phyloP scores from a whole-genome alignment of 2,113 vertebrate genomes.

The Eudorcas thomsonii region DNA sequence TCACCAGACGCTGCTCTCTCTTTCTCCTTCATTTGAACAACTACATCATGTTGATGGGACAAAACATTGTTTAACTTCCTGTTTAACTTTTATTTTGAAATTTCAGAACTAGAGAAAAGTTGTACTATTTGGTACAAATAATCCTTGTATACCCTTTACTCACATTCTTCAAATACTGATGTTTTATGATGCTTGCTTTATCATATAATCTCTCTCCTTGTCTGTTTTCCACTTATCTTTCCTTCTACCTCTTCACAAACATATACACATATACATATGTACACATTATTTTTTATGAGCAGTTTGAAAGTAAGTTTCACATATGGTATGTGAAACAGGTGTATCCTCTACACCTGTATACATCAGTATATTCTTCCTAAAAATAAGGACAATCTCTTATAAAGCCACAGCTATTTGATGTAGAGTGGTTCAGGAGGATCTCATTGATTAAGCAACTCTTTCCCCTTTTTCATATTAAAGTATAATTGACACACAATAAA shows the following conservation, averaged over 20 bases:
- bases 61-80: neutral
- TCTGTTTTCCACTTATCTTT: neutral
- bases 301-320: neutral
- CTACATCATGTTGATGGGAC: neutral
- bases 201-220: neutral
- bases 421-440: neutral
- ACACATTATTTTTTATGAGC: neutral
- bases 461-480: neutral
- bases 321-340: too few species aligned
- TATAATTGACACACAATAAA: neutral
- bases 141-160: neutral
- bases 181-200: neutral
- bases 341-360: neutral
- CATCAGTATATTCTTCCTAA: neutral
- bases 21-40: neutral
- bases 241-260: neutral
- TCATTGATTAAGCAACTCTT: neutral
- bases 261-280: neutral
- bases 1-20: neutral
- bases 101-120: neutral
- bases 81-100: neutral
- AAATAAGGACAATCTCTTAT: neutral
- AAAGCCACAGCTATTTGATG: neutral
- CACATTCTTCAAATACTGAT: neutral
- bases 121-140: neutral